These are phyloP conservation scores for Hofmannophila pseudospretella DNA, from an alignment of 2,888 invertebrate species.

Conservation along the genomic window DNA sequence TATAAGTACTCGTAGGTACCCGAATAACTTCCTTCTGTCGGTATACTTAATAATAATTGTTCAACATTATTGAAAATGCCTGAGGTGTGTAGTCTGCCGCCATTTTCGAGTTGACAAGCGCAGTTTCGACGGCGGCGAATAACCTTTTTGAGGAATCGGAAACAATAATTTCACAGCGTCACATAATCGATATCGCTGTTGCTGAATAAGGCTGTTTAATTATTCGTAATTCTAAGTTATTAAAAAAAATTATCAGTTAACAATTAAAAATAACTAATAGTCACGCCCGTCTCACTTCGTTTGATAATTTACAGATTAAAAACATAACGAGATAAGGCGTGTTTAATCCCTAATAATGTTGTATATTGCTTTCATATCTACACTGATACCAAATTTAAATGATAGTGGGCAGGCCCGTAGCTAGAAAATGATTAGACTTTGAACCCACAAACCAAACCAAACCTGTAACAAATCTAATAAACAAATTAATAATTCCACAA, in stretches of 20 bases:
- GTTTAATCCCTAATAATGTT: conserved; percentile 41
- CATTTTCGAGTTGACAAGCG: conserved; percentile 35
- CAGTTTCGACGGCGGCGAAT: conserved; percentile 38
- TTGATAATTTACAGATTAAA: conserved; percentile 8
- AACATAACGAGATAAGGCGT: conserved; percentile 31
- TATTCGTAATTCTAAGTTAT: conserved; percentile 3
- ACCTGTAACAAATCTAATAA: too few relatives aligned
- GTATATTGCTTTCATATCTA: conserved; percentile 52
- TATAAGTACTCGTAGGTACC: conserved; percentile 23
- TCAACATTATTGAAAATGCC: conserved; percentile 30
- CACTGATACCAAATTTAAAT: conserved; percentile 32
- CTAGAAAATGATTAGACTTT: too few relatives aligned
- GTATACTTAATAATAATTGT: conserved; percentile 25
- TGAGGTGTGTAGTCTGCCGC: conserved; percentile 19
- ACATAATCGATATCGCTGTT: conserved; percentile 10
- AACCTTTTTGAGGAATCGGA: conserved; percentile 21
- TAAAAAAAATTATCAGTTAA: conserved; percentile 5
- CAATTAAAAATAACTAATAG: not conserved
- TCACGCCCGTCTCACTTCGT: not conserved
- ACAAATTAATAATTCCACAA: too few relatives aligned
- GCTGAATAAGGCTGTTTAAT: conserved; percentile 12
- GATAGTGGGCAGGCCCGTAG: too few relatives aligned
- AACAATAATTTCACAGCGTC: conserved; percentile 1
- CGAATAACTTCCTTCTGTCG: conserved; percentile 19
- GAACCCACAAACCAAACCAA: too few relatives aligned